Evolutionary conservation across 2,113 vertebrate genomes (phyloP).

Genomic region (Mixornis gularis): DNA sequence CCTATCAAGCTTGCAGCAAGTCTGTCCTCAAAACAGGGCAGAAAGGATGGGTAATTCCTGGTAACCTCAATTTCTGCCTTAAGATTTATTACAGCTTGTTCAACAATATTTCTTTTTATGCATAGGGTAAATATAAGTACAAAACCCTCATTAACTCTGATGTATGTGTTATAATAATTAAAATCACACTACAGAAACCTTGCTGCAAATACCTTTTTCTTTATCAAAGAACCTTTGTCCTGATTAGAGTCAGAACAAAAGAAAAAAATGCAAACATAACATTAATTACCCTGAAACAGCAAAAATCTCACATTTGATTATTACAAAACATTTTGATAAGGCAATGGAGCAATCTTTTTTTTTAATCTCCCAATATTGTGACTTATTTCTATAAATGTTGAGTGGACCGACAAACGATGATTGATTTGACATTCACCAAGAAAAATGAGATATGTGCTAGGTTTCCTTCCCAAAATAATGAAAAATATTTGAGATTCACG

Average conservation of each 20-base stretch:
- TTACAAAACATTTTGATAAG: background rate
- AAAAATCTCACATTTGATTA: background rate
- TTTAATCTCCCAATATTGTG: background rate
- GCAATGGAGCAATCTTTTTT: background rate
- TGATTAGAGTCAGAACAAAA: background rate
- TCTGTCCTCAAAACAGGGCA: background rate
- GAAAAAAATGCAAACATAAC: background rate
- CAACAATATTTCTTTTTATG: background rate
- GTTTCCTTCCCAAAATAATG: background rate
- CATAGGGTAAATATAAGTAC: background rate
- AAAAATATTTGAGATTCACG: background rate
- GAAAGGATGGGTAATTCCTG: background rate
- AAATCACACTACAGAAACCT: background rate
- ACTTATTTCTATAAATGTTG: background rate
- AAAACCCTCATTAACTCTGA: background rate
- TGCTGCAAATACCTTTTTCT: background rate
- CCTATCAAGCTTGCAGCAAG: background rate
- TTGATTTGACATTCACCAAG: background rate
- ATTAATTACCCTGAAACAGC: background rate
- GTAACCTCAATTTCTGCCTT: background rate
- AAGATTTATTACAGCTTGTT: background rate
- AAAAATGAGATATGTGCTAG: background rate
- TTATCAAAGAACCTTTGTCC: background rate
- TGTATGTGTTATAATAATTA: background rate
- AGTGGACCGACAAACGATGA: background rate